Evolutionary conservation across 1,140 invertebrate species (phyloP).

Genomic region (Pogonomyrmex barbatus): DNA sequence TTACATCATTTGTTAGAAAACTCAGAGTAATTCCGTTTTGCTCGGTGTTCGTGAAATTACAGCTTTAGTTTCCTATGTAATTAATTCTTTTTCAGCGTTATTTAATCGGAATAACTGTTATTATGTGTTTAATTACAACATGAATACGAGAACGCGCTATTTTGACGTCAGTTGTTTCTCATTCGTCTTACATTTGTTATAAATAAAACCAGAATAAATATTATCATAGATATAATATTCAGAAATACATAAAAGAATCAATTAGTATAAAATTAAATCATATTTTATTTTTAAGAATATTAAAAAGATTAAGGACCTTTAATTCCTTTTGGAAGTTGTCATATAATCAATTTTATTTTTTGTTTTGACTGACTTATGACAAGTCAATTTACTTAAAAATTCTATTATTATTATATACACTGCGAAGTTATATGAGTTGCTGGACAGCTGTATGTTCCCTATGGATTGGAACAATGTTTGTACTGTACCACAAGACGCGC

Average conservation of each 20-base stretch:
- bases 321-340: background rate
- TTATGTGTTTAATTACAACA: conserved; percentile 22
- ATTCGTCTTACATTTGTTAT: background rate
- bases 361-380: background rate
- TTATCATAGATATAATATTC: background rate
- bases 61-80: conserved; percentile 17
- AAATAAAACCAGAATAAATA: background rate
- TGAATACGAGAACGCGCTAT: background rate
- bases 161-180: background rate
- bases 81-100: conserved; percentile 33
- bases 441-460: background rate
- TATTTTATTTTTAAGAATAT: conserved; percentile 1
- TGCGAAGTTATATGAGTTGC: background rate
- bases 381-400: background rate
- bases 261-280: background rate
- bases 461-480: conserved; percentile 24
- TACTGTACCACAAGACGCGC: conserved; percentile 39
- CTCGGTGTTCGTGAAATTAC: background rate
- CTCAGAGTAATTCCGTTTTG: conserved; percentile 28
- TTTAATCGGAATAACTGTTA: conserved; percentile 33
- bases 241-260: background rate
- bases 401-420: background rate
- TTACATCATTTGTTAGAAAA: conserved; percentile 30
- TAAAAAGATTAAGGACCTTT: background rate
- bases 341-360: background rate